A percentile compares a stretch with the other conserved stretches of the same genome.
Evolutionary conservation across 1,140 invertebrate species (phyloP).

Genomic region (Steinernema feltiae): DNA sequence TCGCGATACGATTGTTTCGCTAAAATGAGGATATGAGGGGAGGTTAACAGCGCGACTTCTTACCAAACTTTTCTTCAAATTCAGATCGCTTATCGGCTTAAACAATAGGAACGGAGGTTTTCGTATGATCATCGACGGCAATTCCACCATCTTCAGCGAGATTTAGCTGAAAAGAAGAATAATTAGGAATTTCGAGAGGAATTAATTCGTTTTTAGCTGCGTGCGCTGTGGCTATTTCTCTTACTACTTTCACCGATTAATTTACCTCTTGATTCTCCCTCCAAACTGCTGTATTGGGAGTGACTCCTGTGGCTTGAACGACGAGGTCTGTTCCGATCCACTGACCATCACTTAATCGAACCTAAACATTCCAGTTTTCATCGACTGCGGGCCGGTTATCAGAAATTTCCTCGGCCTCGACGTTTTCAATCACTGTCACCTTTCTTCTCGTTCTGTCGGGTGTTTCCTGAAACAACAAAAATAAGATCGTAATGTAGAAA

Average conservation of each 20-base stretch:
- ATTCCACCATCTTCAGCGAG: slow-evolving; percentile 63
- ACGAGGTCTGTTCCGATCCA: slow-evolving; percentile 78
- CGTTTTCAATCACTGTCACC: neutral
- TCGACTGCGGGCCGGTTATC: neutral
- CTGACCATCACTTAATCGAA: neutral
- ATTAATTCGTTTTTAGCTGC: too few relatives aligned
- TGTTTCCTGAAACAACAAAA: neutral
- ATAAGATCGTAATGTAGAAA: neutral
- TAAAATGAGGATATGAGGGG: neutral
- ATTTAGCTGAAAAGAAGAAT: slow-evolving; percentile 63
- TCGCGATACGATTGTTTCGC: slow-evolving; percentile 15
- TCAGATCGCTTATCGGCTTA: too few relatives aligned
- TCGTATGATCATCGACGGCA: slow-evolving; percentile 75
- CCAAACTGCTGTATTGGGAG: slow-evolving; percentile 62
- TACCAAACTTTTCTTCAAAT: slow-evolving; percentile 25
- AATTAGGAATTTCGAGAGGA: too few relatives aligned
- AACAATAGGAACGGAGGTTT: slow-evolving; percentile 71
- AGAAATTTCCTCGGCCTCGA: neutral
- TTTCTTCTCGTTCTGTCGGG: neutral
- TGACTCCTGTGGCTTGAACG: slow-evolving; percentile 87
- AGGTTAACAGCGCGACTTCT: neutral
- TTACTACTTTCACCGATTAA: too few relatives aligned
- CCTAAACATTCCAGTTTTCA: neutral
- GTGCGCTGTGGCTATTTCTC: too few relatives aligned
- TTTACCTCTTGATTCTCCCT: slow-evolving; percentile 56